These are phyloP conservation scores for Thamnophis elegans DNA, from an alignment of 2,797 vertebrate genomes.

Conservation along the genomic window DNA sequence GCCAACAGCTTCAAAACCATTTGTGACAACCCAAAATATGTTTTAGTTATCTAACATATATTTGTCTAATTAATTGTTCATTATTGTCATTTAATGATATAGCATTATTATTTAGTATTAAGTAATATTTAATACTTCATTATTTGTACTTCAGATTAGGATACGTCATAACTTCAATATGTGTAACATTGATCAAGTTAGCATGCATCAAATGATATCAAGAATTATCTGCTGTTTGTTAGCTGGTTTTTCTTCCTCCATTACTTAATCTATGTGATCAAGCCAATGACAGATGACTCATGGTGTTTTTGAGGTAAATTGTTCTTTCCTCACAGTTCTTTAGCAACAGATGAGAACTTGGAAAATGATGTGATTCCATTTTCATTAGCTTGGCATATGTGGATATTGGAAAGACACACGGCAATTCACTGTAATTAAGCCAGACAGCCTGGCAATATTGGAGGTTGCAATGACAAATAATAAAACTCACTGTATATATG, in stretches of 20 bases:
- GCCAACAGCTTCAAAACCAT: neutral
- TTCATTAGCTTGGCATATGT: neutral
- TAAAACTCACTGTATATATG: neutral
- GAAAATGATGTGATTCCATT: neutral
- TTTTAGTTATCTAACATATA: neutral
- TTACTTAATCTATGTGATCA: rapidly evolving
- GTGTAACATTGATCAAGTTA: neutral
- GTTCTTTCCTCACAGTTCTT: conserved; percentile 21
- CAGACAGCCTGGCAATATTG: conserved; percentile 5
- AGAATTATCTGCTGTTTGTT: conserved; percentile 23
- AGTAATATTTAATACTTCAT: neutral
- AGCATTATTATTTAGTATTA: neutral
- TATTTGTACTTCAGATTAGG: neutral
- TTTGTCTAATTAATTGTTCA: neutral
- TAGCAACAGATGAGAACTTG: conserved; percentile 22
- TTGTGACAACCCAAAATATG: neutral
- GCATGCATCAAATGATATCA: neutral
- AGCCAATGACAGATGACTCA: neutral
- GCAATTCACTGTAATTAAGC: conserved; percentile 38
- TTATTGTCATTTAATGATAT: neutral
- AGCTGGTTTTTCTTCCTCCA: neutral
- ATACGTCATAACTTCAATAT: neutral
- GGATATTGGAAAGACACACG: neutral
- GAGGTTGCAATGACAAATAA: neutral
- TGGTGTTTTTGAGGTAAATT: conserved; percentile 19